Evolutionary conservation across 2,888 invertebrate genomes (phyloP).

Genomic region (Tortricodes alternella): DNA sequence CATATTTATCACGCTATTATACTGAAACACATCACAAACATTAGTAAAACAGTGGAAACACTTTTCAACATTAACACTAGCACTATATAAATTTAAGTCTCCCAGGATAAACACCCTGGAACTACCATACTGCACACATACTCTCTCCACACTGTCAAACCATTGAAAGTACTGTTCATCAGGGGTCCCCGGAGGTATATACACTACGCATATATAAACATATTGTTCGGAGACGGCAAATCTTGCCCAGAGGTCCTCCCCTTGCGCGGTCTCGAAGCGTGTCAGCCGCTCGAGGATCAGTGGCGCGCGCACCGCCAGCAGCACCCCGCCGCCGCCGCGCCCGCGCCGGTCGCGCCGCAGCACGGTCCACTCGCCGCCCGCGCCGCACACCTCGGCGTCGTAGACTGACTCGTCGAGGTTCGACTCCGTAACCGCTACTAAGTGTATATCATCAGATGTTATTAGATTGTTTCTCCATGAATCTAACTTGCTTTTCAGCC

Average conservation of each 20-base stretch:
- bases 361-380: not conserved
- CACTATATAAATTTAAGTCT: constrained; percentile 1
- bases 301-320: not conserved
- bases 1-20: not conserved
- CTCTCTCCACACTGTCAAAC: constrained; percentile 3
- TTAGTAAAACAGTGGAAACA: not conserved
- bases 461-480: not conserved
- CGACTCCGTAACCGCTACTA: not conserved
- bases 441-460: not conserved
- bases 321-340: not conserved
- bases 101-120: not conserved
- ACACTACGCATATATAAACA: not conserved
- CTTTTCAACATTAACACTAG: not conserved
- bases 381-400: not conserved
- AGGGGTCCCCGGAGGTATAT: not conserved
- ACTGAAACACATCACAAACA: not conserved
- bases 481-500: not conserved
- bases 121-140: not conserved
- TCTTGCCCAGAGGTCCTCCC: not conserved
- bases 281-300: not conserved
- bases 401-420: not conserved
- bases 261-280: not conserved
- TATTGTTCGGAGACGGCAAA: not conserved
- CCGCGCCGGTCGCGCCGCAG: not conserved
- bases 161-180: not conserved